These are phyloP conservation scores for Macaria notata DNA, from an alignment of 2,888 invertebrate species.

Conservation along the genomic window DNA sequence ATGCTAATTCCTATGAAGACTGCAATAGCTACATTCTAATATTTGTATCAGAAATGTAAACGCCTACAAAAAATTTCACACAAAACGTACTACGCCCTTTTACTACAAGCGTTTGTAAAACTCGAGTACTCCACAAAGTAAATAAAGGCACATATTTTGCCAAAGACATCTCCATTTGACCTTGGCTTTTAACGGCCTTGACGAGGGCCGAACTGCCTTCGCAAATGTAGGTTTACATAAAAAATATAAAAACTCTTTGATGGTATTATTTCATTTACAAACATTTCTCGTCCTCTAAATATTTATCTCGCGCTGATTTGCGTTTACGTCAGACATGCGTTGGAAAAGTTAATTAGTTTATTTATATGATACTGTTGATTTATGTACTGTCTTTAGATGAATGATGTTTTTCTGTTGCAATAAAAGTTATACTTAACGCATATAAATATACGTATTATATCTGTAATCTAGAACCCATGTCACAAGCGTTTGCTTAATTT, in stretches of 20 bases:
- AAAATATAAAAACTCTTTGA: background rate
- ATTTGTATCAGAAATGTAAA: background rate
- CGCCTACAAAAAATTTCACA: background rate
- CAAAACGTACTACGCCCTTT: background rate
- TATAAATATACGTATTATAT: no score
- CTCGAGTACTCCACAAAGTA: constrained; percentile 8
- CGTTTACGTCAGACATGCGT: no score
- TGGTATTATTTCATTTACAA: constrained; percentile 1
- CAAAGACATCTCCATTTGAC: constrained; percentile 26
- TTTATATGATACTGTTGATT: no score
- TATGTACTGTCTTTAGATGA: no score
- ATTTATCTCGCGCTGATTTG: no score
- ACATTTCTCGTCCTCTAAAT: background rate
- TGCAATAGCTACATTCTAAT: no score
- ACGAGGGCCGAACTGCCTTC: constrained; percentile 9
- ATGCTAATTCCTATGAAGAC: no score
- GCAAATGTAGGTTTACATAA: constrained; percentile 5
- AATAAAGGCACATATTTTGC: constrained; percentile 12
- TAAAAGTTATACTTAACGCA: no score
- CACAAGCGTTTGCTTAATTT: no score
- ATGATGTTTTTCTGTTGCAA: no score
- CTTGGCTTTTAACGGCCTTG: constrained; percentile 28
- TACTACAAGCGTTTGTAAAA: constrained; percentile 9
- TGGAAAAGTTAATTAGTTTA: no score
- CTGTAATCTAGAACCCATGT: no score